Percentiles rank a stretch among this genome's conserved stretches.
These are phyloP conservation scores for Ctena decussata DNA, from an alignment of 2,888 invertebrate species.

Conservation along the genomic window DNA sequence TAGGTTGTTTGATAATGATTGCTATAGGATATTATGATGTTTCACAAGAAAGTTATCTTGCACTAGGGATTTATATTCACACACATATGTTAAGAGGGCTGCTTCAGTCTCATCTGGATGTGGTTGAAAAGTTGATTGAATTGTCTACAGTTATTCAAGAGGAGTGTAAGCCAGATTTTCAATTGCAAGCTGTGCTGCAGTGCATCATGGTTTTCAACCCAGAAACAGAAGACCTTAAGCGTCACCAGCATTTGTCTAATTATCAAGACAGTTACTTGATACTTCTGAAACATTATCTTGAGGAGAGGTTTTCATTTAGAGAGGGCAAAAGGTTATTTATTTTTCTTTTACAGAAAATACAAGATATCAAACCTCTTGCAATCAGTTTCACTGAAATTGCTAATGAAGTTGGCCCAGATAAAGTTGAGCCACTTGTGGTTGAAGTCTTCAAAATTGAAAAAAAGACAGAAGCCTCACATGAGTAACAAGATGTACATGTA, in stretches of 20 bases:
- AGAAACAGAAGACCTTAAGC: slow-evolving; percentile 90
- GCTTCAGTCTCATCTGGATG: background rate
- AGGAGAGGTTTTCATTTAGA: slow-evolving; percentile 81
- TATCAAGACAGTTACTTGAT: slow-evolving; percentile 88
- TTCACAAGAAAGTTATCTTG: slow-evolving; percentile 86
- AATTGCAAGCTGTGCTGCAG: slow-evolving; percentile 95
- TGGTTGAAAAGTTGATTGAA: background rate
- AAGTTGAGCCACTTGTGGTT: background rate
- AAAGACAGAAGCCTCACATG: too few relatives aligned
- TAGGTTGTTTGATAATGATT: slow-evolving; percentile 91
- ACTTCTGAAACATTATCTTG: slow-evolving; percentile 86
- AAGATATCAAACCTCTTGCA: background rate
- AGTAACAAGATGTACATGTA: too few relatives aligned
- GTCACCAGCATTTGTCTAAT: slow-evolving; percentile 79
- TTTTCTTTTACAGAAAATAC: background rate
- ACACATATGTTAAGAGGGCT: background rate
- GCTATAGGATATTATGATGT: slow-evolving; percentile 97
- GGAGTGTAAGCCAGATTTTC: slow-evolving; percentile 92
- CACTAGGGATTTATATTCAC: background rate
- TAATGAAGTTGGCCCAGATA: background rate
- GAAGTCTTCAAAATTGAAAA: background rate
- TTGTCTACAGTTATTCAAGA: background rate
- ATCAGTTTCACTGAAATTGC: background rate
- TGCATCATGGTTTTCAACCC: slow-evolving; percentile 97
- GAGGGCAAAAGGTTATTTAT: slow-evolving; percentile 61